These are phyloP conservation scores for Holcopasites calliopsidis DNA, from an alignment of 1,140 invertebrate genomes.

Conservation along the genomic window DNA sequence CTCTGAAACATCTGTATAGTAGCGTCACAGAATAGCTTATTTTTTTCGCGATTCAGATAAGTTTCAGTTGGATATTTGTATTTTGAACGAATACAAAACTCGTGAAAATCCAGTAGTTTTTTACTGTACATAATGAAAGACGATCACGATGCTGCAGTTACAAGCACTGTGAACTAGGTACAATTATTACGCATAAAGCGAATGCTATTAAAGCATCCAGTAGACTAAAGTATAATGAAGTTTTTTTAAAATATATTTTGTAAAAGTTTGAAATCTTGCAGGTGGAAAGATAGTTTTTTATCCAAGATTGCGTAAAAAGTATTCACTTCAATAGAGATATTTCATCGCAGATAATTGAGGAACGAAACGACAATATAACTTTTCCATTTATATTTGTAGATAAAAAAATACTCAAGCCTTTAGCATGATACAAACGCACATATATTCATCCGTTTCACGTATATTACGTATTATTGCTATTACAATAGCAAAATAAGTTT, in stretches of 20 bases:
- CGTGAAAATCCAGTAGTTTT: conserved; percentile 24
- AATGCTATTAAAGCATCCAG: not conserved
- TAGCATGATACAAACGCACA: not conserved
- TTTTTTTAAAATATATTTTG: conserved; percentile 35
- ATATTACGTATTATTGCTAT: conserved; percentile 28
- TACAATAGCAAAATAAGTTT: conserved; percentile 16
- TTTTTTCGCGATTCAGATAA: not conserved
- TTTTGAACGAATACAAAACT: conserved; percentile 11
- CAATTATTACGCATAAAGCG: not conserved
- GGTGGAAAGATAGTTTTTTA: conserved; percentile 22
- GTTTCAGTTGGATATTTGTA: not conserved
- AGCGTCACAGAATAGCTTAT: not conserved
- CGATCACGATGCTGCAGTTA: conserved; percentile 2
- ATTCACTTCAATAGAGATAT: conserved; percentile 11
- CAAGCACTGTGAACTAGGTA: conserved; percentile 21
- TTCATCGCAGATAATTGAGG: not conserved
- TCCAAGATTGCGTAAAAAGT: conserved; percentile 6
- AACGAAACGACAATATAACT: conserved; percentile 7
- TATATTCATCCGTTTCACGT: conserved; percentile 49
- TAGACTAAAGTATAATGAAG: not conserved
- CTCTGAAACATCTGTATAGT: conserved; percentile 97
- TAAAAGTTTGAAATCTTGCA: conserved; percentile 7
- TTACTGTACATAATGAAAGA: conserved; percentile 30
- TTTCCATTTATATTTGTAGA: conserved; percentile 1
- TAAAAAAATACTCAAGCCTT: conserved; percentile 25